Evolutionary conservation across 2,888 invertebrate genomes (phyloP), one percentile per base, ranked within the genome.

Genomic region (Choreutis nemorana): DNA sequence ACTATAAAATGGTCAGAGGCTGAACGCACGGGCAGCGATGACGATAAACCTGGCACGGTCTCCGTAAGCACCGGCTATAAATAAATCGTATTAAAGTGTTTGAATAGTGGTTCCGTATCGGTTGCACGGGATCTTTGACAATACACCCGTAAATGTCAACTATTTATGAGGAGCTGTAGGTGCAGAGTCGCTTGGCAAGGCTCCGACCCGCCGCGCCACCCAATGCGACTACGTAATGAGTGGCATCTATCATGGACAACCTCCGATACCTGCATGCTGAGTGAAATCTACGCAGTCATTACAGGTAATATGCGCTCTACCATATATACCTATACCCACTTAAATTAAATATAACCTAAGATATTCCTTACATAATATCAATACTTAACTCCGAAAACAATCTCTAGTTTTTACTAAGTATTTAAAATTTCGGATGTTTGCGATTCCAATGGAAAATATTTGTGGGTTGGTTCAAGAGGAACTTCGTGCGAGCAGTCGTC

Each of bases 41-140:
- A 37, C 56, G 53, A 62, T 63, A 63, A 61, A 66, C 52, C 53
- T 48, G 41, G 37, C 40, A 55, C 49, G 49, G 45, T 41, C 48
- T 55, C 37, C 39, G 50, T 46, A 59, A 68, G 65, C 57, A 51
- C 55, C 56, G 42, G 57, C 46, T 61, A 67, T 75, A 72, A 73
- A 77, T 75, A 72, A 71, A 62, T 63, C 54, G 63, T 64, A 68
- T 68, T 65, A 64, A 61, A 56, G 58, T 55, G 11, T 61, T 61
- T 59, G 57, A 62, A 59, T 57, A 52, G 57, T 50, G 38, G 51
- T 50, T 53, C 51, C 50, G 51, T 70, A 68, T 70, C 68, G 51
- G 46, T 39, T 47, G 48, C 41, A 49, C 52, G 52, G 54, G 62
- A 71, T 73, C 65, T 54, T 47, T 50, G 59, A 68, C 65, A 68